Percentiles rank a stretch among this genome's conserved stretches.
phyloP scores from a whole-genome alignment of 2,888 invertebrate species.

The Mactromeris polynyma region DNA sequence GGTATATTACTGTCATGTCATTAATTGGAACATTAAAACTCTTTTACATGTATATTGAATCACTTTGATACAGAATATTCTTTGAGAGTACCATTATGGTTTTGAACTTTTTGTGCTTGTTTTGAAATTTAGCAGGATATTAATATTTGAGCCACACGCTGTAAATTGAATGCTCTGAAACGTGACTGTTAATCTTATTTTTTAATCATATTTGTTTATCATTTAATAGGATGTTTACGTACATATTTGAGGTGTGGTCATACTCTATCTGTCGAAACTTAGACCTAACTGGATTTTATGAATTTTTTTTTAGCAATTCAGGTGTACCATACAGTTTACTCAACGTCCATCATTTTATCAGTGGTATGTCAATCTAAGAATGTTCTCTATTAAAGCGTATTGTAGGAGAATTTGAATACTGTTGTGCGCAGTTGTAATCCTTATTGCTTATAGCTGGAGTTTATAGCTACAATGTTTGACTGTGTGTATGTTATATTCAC shows the following conservation, averaged over 20 bases:
- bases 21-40: constrained; percentile 3
- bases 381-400: background rate
- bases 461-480: constrained; percentile 26
- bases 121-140: background rate
- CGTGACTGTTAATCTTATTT: background rate
- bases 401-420: constrained; percentile 35
- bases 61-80: background rate
- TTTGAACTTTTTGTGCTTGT: background rate
- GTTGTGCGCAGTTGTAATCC: constrained; percentile 53
- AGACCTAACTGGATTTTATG: background rate
- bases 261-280: no score
- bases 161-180: no score
- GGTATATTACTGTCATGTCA: constrained; percentile 12
- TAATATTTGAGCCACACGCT: background rate
- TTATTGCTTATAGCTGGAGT: constrained; percentile 54
- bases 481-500: constrained; percentile 43
- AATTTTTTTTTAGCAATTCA: background rate
- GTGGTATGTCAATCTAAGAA: background rate
- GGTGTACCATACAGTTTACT: background rate
- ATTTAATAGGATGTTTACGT: no score
- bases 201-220: background rate
- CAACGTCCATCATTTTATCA: background rate
- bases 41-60: constrained; percentile 19
- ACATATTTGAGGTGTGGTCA: no score
- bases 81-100: background rate